Percentiles rank a stretch among this genome's conserved stretches.
phyloP scores from a whole-genome alignment of 2,113 vertebrate genomes.

The Bubo scandiacus region DNA sequence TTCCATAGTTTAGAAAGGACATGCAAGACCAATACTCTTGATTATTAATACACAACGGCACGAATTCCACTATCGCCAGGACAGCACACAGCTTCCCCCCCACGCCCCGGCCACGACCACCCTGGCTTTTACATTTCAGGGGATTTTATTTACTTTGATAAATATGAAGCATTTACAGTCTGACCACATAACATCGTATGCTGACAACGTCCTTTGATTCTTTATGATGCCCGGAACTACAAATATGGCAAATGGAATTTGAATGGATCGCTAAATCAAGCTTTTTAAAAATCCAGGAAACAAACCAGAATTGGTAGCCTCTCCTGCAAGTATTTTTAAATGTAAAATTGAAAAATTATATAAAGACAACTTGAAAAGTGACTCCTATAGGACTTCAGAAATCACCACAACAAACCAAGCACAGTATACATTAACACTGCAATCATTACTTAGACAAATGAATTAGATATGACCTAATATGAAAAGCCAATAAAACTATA shows the following conservation, averaged over 20 bases:
- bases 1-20: background rate
- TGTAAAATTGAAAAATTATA: background rate
- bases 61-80: background rate
- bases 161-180: background rate
- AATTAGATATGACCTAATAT: background rate
- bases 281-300: background rate
- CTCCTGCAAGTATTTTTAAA: background rate
- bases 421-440: background rate
- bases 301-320: background rate
- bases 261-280: rapidly evolving
- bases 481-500: background rate
- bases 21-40: background rate
- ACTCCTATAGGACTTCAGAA: background rate
- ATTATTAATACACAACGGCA: background rate
- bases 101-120: background rate
- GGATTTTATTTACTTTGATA: background rate
- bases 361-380: background rate
- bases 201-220: background rate
- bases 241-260: rapidly evolving
- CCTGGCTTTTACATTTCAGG: background rate
- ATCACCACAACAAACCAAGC: background rate
- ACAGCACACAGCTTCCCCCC: too few species aligned
- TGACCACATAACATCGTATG: rapidly evolving
- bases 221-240: background rate
- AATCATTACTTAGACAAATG: background rate